Base-by-base conservation (phyloP, 2,797 vertebrate genomes). In the Stomatorhinus walkeri region DNA sequence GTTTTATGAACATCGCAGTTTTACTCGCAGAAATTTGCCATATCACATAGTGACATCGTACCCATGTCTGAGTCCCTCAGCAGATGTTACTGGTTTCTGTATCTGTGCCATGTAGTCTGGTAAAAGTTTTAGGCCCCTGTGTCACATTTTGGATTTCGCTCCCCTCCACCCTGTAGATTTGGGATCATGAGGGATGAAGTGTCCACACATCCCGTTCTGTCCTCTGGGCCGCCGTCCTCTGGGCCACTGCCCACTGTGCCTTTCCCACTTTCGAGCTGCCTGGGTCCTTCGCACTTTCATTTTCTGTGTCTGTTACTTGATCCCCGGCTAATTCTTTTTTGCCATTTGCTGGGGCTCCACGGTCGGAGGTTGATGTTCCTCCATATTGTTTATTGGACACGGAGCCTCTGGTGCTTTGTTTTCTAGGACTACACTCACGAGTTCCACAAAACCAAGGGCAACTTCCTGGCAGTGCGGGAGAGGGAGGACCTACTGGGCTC, bases 371-470 rank as follows among this genome's bases (percentile, higher is more conserved):
- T 46, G 46, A 22, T 46, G 16, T 19, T 46, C 19, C 76, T n/a
- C 6, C 19, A 19, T 22, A 28, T 85, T 22, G 19, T 28, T 48
- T 46, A 28, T 22, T 28, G 46, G 3, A n/a, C 88, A 28, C 81
- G 24, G 8, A 85, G 48, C 10, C 10, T 85, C 22, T 85, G 46
- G n/a, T 28, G 48, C 52, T 90, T 90, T 86, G 68, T 16, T 92
- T 91, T 72, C 0, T 93, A 99, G 98, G 98, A 99, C 94, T 99
- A 99, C 92, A 99, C 98, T 0, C 98, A 99, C 0, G 98, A 99
- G 94, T 99, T 98, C 92, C 97, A 99, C 95, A 99, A 99, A 97
- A 99, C 98, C 94, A 99, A 99, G 97, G 96, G 97, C 88, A 99
- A 99, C 93, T 99, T 99, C 91, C 32, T 97, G 94, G 97, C 97